Evolutionary conservation across 2,113 vertebrate species (phyloP).

Genomic region (Xiphorhynchus elegans): DNA sequence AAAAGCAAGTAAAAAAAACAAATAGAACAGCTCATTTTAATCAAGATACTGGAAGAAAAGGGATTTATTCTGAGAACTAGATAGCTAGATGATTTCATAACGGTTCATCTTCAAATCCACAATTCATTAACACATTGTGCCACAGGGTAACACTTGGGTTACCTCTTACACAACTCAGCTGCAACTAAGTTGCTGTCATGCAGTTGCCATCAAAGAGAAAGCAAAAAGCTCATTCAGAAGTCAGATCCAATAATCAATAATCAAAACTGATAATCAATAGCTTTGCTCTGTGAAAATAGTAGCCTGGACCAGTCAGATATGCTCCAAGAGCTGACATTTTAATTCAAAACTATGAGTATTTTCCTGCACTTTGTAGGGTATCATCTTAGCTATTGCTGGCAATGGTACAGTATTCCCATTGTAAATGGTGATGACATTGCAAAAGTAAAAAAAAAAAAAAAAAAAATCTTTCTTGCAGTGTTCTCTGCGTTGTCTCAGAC

Average conservation of each 20-base stretch:
- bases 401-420: not conserved
- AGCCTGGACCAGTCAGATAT: not conserved
- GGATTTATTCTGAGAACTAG: not conserved
- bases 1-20: not conserved
- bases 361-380: not conserved
- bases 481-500: not conserved
- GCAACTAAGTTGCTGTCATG: not conserved
- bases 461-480: too few species aligned
- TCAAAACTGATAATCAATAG: not conserved
- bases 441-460: not conserved
- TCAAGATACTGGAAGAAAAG: not conserved
- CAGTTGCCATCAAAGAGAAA: not conserved
- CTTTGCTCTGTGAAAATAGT: not conserved
- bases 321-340: not conserved
- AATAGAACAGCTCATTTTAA: not conserved
- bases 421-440: accelerated
- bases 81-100: not conserved
- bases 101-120: not conserved
- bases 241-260: not conserved
- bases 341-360: not conserved
- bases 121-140: not conserved
- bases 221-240: not conserved
- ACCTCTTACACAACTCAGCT: not conserved
- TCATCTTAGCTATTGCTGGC: not conserved
- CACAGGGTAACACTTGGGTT: not conserved